phyloP scores from a whole-genome alignment of 2,888 invertebrate genomes.

The Automeris io region DNA sequence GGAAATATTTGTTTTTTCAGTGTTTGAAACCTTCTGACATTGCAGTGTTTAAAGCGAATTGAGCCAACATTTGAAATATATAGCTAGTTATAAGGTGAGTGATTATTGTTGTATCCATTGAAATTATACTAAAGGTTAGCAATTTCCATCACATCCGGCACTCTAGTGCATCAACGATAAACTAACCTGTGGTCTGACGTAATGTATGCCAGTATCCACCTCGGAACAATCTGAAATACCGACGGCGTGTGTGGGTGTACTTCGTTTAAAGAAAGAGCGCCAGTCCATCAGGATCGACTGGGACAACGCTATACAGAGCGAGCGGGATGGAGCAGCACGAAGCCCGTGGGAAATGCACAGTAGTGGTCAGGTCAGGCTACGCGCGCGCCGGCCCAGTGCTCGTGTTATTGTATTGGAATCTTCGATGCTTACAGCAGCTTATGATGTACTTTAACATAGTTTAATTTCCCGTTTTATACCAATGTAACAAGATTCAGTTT shows the following conservation, averaged over 20 bases:
- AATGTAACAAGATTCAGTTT: constrained; percentile 28
- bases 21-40: background rate
- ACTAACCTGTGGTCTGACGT: constrained; percentile 59
- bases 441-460: constrained; percentile 26
- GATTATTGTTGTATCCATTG: background rate
- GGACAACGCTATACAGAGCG: constrained; percentile 49
- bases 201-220: constrained; percentile 68
- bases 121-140: background rate
- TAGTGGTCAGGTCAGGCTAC: constrained; percentile 75
- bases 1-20: no score
- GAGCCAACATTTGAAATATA: background rate
- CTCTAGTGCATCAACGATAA: constrained; percentile 46
- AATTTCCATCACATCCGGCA: constrained; percentile 11
- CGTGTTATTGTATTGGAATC: constrained; percentile 74
- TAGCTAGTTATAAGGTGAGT: background rate
- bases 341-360: constrained; percentile 78
- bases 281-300: constrained; percentile 65
- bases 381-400: constrained; percentile 77
- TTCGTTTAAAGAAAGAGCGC: constrained; percentile 75
- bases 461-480: constrained; percentile 24
- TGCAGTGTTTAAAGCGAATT: background rate
- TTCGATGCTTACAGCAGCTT: constrained; percentile 47
- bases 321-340: constrained; percentile 43
- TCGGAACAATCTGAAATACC: constrained; percentile 73
- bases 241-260: constrained; percentile 75